phyloP scores from a whole-genome alignment of 2,888 invertebrate genomes.

The Gandaritis pyraliata region DNA sequence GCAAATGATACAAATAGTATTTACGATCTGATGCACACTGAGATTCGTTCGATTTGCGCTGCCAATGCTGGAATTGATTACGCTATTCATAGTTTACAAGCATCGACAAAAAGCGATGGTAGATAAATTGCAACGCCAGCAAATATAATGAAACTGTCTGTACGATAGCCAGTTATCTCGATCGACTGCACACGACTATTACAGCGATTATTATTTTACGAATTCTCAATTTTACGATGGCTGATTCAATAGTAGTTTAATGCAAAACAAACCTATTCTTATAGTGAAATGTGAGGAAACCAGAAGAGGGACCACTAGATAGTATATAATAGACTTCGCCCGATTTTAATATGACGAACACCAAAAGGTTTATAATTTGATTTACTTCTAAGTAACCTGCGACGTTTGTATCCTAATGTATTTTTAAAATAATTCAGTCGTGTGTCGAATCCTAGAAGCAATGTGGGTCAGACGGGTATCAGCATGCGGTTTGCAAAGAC shows the following conservation, averaged over 20 bases:
- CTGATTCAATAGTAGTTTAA: slow-evolving; percentile 5
- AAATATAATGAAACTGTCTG: slow-evolving; percentile 66
- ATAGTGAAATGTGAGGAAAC: too few relatives aligned
- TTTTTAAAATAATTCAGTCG: too few relatives aligned
- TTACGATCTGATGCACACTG: slow-evolving; percentile 44
- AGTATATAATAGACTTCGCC: too few relatives aligned
- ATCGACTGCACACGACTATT: slow-evolving; percentile 49
- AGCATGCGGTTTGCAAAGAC: slow-evolving; percentile 60
- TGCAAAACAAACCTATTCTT: not conserved
- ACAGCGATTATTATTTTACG: slow-evolving; percentile 53
- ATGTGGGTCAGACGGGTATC: slow-evolving; percentile 40
- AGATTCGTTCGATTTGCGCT: slow-evolving; percentile 50
- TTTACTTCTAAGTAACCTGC: too few relatives aligned
- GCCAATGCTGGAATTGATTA: slow-evolving; percentile 58
- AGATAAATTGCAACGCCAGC: slow-evolving; percentile 63
- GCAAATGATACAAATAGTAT: slow-evolving; percentile 36
- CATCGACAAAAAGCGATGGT: slow-evolving; percentile 60
- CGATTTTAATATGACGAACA: too few relatives aligned
- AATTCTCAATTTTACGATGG: slow-evolving; percentile 35
- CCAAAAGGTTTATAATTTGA: too few relatives aligned
- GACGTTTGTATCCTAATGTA: too few relatives aligned
- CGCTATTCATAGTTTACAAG: slow-evolving; percentile 66
- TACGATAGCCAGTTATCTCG: slow-evolving; percentile 59
- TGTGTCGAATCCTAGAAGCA: slow-evolving; percentile 8
- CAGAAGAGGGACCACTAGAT: too few relatives aligned